Evolutionary conservation across 2,888 invertebrate species (phyloP).

Genomic region (Thereva unica): DNA sequence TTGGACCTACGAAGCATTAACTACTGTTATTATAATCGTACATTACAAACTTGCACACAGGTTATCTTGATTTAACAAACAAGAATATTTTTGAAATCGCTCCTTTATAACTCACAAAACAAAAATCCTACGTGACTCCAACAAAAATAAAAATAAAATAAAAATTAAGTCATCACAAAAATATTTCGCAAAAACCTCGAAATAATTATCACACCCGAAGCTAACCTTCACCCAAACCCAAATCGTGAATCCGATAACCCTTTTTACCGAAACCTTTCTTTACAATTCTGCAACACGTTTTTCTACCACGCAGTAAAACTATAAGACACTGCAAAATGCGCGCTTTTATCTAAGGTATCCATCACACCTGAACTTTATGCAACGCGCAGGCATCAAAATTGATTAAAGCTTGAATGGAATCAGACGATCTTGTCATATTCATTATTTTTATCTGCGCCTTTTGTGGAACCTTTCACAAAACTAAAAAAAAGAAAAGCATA

Average conservation of each 20-base stretch:
- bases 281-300: no score
- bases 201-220: conserved; percentile 7
- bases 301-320: no score
- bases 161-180: not conserved
- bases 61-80: no score
- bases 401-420: conserved; percentile 8
- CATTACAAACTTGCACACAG: no score
- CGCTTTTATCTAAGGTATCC: conserved; percentile 3
- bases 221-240: conserved; percentile 6
- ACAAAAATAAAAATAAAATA: no score
- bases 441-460: not conserved
- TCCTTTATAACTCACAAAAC: no score
- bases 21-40: no score
- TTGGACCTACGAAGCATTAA: no score
- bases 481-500: no score
- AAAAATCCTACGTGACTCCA: no score
- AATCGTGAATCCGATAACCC: conserved; percentile 18
- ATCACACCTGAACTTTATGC: conserved; percentile 10
- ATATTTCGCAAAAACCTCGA: not conserved
- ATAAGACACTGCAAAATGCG: not conserved
- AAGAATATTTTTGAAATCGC: no score
- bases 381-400: conserved; percentile 6
- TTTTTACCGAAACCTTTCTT: no score
- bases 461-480: not conserved
- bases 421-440: not conserved